Evolutionary conservation across 2,797 vertebrate genomes (phyloP).

Genomic region (Sebastes matsubarae): DNA sequence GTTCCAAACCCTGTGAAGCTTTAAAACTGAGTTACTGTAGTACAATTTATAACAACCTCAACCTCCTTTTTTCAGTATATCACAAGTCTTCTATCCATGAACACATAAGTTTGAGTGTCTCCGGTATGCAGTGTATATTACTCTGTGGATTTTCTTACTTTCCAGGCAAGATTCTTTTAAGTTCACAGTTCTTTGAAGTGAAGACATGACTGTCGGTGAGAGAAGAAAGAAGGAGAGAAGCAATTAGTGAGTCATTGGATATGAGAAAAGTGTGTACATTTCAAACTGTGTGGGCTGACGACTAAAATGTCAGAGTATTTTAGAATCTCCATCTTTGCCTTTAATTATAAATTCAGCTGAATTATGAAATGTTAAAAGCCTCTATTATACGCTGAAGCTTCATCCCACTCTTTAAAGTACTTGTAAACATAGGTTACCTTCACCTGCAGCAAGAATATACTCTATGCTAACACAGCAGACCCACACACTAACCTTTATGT

Average conservation of each 20-base stretch:
- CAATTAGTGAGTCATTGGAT: slow-evolving; percentile 57
- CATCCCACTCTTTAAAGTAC: slow-evolving; percentile 31
- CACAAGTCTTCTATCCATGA: slow-evolving; percentile 3
- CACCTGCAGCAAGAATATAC: neutral
- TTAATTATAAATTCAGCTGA: slow-evolving; percentile 53
- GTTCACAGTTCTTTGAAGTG: slow-evolving; percentile 40
- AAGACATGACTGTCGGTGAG: slow-evolving; percentile 29
- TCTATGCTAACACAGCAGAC: slow-evolving; percentile 12
- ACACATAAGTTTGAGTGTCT: neutral
- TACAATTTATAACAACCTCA: neutral
- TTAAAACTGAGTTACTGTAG: neutral
- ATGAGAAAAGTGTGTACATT: slow-evolving; percentile 38
- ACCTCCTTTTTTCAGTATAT: neutral
- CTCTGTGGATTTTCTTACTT: neutral
- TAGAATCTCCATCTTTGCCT: slow-evolving; percentile 16
- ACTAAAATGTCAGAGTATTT: slow-evolving; percentile 53
- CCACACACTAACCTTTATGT: slow-evolving; percentile 40
- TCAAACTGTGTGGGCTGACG: slow-evolving; percentile 41
- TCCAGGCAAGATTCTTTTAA: neutral
- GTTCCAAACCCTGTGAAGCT: neutral
- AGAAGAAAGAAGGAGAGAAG: slow-evolving; percentile 30
- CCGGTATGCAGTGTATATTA: neutral
- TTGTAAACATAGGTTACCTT: slow-evolving; percentile 24
- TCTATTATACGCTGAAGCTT: neutral
- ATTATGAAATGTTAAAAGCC: slow-evolving; percentile 50